A percentile compares a stretch with the other conserved stretches of the same genome.
Evolutionary conservation across 92 coral and sea anemone species (phyloP).

Genomic region (Bergia sp.): DNA sequence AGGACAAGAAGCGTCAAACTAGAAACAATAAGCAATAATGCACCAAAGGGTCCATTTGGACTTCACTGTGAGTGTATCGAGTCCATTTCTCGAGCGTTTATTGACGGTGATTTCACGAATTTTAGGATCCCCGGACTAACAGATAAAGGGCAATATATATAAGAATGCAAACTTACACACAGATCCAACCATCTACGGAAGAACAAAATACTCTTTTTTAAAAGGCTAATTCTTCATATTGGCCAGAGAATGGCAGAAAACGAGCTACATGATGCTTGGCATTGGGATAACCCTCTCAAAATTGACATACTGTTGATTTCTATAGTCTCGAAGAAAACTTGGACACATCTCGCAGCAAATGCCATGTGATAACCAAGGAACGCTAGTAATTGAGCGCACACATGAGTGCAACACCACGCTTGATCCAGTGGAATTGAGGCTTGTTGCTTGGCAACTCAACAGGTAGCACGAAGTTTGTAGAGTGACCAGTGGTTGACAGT

Average conservation of each 20-base stretch:
- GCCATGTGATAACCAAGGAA: not conserved
- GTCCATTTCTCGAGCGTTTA: too few species aligned
- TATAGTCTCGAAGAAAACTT: too few species aligned
- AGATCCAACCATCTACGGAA: not conserved
- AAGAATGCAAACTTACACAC: not conserved
- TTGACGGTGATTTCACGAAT: not conserved
- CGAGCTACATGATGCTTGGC: not conserved
- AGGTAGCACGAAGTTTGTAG: slow-evolving; percentile 95
- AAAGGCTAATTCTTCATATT: not conserved
- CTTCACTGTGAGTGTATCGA: not conserved
- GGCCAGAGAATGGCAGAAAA: too few species aligned
- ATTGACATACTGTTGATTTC: too few species aligned
- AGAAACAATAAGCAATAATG: not conserved
- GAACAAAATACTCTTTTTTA: too few species aligned
- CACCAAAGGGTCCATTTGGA: not conserved
- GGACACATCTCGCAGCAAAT: too few species aligned
- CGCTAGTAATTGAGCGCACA: slow-evolving; percentile 88
- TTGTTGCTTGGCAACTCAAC: slow-evolving; percentile 90
- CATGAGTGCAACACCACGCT: slow-evolving; percentile 97
- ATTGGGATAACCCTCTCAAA: not conserved
- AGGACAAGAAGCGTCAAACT: too few species aligned
- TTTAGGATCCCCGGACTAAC: too few species aligned
- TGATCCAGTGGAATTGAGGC: slow-evolving; percentile 92
- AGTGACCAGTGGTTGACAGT: slow-evolving; percentile 93
- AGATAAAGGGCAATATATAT: not conserved